These are phyloP conservation scores for Rhabditoides inermis DNA, from an alignment of 2,888 invertebrate genomes.

Conservation along the genomic window DNA sequence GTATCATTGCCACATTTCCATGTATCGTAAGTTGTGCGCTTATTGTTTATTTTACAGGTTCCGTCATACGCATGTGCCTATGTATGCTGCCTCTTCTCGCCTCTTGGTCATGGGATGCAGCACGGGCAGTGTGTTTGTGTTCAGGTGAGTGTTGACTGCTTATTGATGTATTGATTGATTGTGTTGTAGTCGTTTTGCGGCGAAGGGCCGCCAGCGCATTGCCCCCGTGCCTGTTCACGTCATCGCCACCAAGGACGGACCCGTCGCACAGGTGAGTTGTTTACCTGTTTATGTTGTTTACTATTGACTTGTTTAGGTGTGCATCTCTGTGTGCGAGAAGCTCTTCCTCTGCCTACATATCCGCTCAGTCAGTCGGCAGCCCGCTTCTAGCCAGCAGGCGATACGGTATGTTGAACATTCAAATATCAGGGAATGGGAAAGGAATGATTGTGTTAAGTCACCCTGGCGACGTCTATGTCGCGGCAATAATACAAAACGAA, in stretches of 20 bases:
- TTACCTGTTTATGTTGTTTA: background rate
- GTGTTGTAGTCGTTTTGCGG: background rate
- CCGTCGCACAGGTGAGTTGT: slow-evolving; percentile 20
- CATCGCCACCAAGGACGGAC: slow-evolving; percentile 35
- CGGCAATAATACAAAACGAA: too few relatives aligned
- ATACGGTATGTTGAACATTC: too few relatives aligned
- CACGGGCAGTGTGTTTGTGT: slow-evolving; percentile 54
- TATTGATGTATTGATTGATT: slow-evolving; percentile 11
- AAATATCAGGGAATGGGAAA: too few relatives aligned
- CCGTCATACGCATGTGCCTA: too few relatives aligned
- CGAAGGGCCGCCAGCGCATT: background rate
- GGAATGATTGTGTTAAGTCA: too few relatives aligned
- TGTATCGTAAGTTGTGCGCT: too few relatives aligned
- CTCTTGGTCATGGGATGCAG: slow-evolving; percentile 53
- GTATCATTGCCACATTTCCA: too few relatives aligned
- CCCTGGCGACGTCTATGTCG: too few relatives aligned
- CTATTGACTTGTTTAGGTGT: slow-evolving; percentile 13
- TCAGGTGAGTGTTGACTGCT: slow-evolving; percentile 37
- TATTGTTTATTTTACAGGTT: too few relatives aligned
- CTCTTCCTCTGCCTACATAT: too few relatives aligned
- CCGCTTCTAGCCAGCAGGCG: too few relatives aligned
- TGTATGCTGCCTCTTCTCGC: slow-evolving; percentile 48
- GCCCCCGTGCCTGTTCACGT: slow-evolving; percentile 30
- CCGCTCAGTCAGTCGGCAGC: too few relatives aligned
- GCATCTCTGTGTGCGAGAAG: slow-evolving; percentile 19